Base-by-base conservation (phyloP, 2,113 vertebrate species). In the Ondatra zibethicus region DNA sequence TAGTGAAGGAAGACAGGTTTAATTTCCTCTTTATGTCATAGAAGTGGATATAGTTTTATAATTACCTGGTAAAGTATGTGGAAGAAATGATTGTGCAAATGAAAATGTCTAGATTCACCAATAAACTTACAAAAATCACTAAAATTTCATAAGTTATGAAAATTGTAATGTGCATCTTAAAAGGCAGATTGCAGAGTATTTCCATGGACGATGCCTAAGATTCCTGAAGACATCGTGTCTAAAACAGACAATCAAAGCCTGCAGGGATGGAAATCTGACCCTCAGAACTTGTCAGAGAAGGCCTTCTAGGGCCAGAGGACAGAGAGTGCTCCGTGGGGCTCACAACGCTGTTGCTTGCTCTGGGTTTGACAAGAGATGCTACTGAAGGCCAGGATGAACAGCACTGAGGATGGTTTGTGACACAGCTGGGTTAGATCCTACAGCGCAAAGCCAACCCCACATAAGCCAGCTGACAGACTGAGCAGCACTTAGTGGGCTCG, bases 221-320 rank as follows among this genome's bases (percentile, higher is more conserved):
- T 96, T 55, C 36, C 33, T 11, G 2, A 98, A 93, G 93, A 92
- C 75, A 93, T 92, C 85, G 0, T 5, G 55, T 94, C 25, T 88
- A 77, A 92, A 70, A 94, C 86, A 97, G 75, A 33, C 84, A 63
- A 17, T 78, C 93, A 58, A 73, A 97, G 45, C 33, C 89, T 93
- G 61, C 58, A 27, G 94, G 96, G 87, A 42, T 93, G 55, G 61
- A 21, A 92, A 87, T 97, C 96, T 93, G 96, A n/a, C 97, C 97
- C 98, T 78, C 42, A 47, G 78, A 0, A 7, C 1, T 95, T 70
- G 7, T 96, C 66, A 12, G 84, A 98, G 97, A 98, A 98, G 96
- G 75, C 99, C 98, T 98, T 99, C 97, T 99, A 98, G 98, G 99
- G 99, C 96, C 96, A 98, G 98, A 85, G 96, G 96, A 97, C 91